Percentiles rank a stretch among this genome's conserved stretches.
phyloP scores from a whole-genome alignment of 2,113 vertebrate genomes.

The Panthera uncia region DNA sequence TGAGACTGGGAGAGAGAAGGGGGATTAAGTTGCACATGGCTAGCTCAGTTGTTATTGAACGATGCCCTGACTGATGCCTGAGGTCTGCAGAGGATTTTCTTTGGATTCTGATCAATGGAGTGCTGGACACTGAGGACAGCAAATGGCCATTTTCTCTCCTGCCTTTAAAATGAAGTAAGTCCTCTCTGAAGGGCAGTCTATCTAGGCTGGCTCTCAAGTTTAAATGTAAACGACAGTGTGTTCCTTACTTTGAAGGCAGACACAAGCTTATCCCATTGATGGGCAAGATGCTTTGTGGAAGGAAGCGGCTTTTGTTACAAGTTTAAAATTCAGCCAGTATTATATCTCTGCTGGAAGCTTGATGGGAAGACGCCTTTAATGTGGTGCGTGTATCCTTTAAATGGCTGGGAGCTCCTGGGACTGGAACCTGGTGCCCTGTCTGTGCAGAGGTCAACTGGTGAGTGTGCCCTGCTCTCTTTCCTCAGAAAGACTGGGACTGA shows the following conservation, averaged over 20 bases:
- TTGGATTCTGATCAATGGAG: conserved; percentile 64
- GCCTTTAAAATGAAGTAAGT: conserved; percentile 48
- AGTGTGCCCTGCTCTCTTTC: background rate
- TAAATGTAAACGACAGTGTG: background rate
- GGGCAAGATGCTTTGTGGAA: conserved; percentile 36
- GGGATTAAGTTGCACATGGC: conserved; percentile 54
- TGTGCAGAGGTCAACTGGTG: conserved; percentile 61
- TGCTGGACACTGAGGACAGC: background rate
- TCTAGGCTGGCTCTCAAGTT: conserved; percentile 33
- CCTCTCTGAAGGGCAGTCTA: conserved; percentile 36
- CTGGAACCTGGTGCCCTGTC: conserved; percentile 68
- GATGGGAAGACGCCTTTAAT: conserved; percentile 40
- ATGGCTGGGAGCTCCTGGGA: conserved; percentile 60
- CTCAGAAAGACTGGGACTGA: background rate
- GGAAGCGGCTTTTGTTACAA: background rate
- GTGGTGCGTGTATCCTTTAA: background rate
- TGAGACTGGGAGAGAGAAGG: background rate
- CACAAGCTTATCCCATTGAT: background rate
- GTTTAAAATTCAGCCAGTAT: background rate
- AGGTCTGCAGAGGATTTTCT: conserved; percentile 66
- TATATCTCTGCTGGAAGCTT: conserved; percentile 18
- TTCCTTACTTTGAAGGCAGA: conserved; percentile 57
- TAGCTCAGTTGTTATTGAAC: conserved; percentile 69
- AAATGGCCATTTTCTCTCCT: conserved; percentile 47
- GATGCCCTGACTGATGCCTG: conserved; percentile 47